Conservation (phyloP, 2,113 vertebrate species). For the Lasiurus borealis region DNA sequence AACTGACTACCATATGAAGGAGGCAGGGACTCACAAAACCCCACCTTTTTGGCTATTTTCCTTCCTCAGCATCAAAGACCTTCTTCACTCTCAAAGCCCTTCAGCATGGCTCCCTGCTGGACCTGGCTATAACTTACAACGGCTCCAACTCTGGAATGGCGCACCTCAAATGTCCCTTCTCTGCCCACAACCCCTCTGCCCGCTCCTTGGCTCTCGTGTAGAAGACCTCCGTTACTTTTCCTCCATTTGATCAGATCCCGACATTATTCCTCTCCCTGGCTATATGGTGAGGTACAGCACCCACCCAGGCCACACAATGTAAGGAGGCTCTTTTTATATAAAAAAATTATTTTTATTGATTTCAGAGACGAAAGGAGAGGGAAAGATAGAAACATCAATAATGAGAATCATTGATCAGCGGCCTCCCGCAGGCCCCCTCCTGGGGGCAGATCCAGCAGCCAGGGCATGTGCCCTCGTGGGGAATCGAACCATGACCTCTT, state of each 20-base stretch:
- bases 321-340: no score
- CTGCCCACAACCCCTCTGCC: neutral
- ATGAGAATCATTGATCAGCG: no score
- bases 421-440: no score
- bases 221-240: neutral
- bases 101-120: neutral
- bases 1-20: neutral
- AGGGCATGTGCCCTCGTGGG: no score
- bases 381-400: no score
- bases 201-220: neutral
- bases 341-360: no score
- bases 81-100: neutral
- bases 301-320: no score
- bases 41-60: neutral
- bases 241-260: neutral
- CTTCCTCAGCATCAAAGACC: neutral
- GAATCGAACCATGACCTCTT: no score
- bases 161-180: neutral
- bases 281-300: neutral
- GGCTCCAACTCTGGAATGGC: neutral
- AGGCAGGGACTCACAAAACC: neutral
- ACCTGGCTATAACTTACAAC: neutral
- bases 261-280: neutral
- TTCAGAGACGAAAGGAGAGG: no score
- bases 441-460: no score